A percentile compares a stretch with the other conserved stretches of the same genome.
Conservation (phyloP, 2,797 vertebrate species). For the Diplodus sargus region DNA sequence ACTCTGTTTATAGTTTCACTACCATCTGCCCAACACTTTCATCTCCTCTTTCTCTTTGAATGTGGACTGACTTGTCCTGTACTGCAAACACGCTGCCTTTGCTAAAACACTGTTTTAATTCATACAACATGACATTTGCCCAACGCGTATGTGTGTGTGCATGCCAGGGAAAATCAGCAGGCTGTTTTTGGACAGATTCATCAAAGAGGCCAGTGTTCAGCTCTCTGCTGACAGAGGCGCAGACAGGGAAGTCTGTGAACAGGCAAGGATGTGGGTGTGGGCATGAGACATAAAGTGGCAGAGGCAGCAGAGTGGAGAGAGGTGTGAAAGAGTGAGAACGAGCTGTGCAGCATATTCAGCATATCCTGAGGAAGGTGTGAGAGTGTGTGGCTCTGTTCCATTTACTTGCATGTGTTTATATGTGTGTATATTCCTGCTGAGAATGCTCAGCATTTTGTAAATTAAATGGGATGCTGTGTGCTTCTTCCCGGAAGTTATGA, state of each 20-base stretch:
- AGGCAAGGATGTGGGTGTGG: conserved; percentile 48
- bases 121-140: conserved; percentile 62
- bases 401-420: conserved; percentile 19
- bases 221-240: conserved; percentile 58
- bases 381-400: conserved; percentile 8
- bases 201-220: conserved; percentile 84
- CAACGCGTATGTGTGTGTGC: conserved; percentile 54
- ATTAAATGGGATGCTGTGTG: conserved; percentile 4
- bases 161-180: conserved; percentile 66
- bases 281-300: conserved; percentile 23
- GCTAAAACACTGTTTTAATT: conserved; percentile 73
- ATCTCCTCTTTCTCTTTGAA: conserved; percentile 28
- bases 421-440: conserved; percentile 20
- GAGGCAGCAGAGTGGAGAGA: conserved; percentile 17
- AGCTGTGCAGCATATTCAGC: conserved; percentile 33
- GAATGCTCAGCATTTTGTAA: background rate
- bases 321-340: conserved; percentile 45
- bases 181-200: conserved; percentile 74
- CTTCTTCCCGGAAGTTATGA: conserved; percentile 38
- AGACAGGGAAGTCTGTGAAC: conserved; percentile 64
- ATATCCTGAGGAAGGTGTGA: conserved; percentile 22
- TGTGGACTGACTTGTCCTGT: conserved; percentile 25
- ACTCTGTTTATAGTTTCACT: conserved; percentile 20
- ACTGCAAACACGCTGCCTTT: conserved; percentile 38
- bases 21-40: conserved; percentile 27